phyloP scores from a whole-genome alignment of 2,888 invertebrate species.

The Copidosoma aretas region DNA sequence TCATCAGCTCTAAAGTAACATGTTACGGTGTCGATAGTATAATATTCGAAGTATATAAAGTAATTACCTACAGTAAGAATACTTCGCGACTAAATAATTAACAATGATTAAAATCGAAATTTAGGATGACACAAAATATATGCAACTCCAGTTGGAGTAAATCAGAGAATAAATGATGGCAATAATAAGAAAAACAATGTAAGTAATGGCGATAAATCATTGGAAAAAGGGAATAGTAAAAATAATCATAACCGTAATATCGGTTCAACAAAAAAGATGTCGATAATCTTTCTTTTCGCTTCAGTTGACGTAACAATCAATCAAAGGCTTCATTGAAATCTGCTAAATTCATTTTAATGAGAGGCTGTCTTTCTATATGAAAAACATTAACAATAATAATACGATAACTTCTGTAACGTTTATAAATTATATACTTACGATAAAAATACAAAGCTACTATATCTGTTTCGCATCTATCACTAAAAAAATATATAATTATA shows the following conservation, averaged over 20 bases:
- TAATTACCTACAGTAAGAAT: constrained; percentile 32
- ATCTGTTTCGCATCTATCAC: constrained; percentile 20
- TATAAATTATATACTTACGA: neutral
- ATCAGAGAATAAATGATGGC: constrained; percentile 26
- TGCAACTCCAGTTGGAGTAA: constrained; percentile 32
- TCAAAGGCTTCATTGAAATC: constrained; percentile 23
- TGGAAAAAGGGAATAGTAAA: constrained; percentile 20
- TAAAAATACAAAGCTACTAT: constrained; percentile 5
- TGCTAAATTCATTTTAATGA: constrained; percentile 28
- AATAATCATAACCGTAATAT: constrained; percentile 34
- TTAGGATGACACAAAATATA: constrained; percentile 31
- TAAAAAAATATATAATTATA: constrained; percentile 18
- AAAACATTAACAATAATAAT: constrained; percentile 33
- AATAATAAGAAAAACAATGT: neutral
- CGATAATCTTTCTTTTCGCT: constrained; percentile 1
- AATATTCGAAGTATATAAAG: constrained; percentile 41
- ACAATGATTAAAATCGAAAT: constrained; percentile 33
- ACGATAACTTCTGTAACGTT: constrained; percentile 5
- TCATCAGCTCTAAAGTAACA: constrained; percentile 42
- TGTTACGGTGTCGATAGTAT: constrained; percentile 43
- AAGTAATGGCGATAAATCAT: constrained; percentile 21
- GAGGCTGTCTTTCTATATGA: constrained; percentile 32
- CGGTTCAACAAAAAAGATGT: constrained; percentile 31
- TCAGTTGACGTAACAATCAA: constrained; percentile 24
- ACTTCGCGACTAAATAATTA: constrained; percentile 37